Evolutionary conservation across 2,113 vertebrate genomes (phyloP), one percentile per base, ranked within the genome.

Genomic region (Xiphorhynchus elegans): DNA sequence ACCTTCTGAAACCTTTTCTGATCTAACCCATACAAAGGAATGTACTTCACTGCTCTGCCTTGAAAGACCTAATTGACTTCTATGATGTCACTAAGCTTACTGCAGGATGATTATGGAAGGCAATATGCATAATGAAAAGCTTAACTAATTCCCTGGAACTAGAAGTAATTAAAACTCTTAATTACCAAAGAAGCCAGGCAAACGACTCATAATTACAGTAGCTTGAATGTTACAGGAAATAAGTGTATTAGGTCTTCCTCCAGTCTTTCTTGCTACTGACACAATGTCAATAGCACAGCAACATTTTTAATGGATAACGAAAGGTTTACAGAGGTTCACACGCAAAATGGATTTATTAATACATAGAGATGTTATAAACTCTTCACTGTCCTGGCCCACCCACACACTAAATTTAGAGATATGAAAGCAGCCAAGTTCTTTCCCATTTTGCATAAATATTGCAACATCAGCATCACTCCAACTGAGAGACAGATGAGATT

Each of bases 91-190:
- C 91, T 95, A 95, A 97, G 96, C 94, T 97, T 95, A 73, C 39
- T 70, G 72, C 88, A 93, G 19, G 25, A 96, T 96, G 93, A 96
- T 78, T 87, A 91, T 31, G 58, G 98, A 97, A 98, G 50, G 72
- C 74, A 89, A 90, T 87, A 97, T 66, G 81, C 87, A 96, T 84
- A 96, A 95, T 78, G n/a, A 97, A 95, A 93, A 96, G 84, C 90
- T 94, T 95, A 90, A 95, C 88, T 96, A 98, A 97, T 95, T 98
- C 97, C 94, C 94, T 97, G 97, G 92, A 97, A 97, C 92, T 89
- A 83, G 88, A 96, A 90, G 94, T 96, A 98, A 98, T 98, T 98
- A 98, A 97, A 98, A 97, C 62, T 80, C 93, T 91, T 97, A 97
- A 98, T 98, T 98, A 97, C 60, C 77, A 92, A 96, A 94, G 82